Percentiles rank a stretch among this genome's conserved stretches.
Conservation (phyloP, 1,140 invertebrate genomes). For the Maconellicoccus hirsutus region DNA sequence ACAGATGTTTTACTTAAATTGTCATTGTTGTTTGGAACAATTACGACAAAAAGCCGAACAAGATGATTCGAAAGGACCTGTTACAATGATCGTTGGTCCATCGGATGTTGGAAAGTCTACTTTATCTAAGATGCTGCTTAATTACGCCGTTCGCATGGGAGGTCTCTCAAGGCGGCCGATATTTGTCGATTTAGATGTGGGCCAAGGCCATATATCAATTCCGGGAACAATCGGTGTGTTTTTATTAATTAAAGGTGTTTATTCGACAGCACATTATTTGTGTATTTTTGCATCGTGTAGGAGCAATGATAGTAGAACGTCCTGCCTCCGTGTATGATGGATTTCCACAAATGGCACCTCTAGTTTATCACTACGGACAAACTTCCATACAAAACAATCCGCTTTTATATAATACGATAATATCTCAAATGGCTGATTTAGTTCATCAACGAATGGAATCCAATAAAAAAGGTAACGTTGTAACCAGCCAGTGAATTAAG, state of each 20-base stretch:
- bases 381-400: slow-evolving; percentile 63
- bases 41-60: slow-evolving; percentile 62
- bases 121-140: slow-evolving; percentile 75
- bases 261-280: slow-evolving; percentile 26
- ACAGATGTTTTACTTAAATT: slow-evolving; percentile 70
- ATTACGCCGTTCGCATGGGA: slow-evolving; percentile 84
- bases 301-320: slow-evolving; percentile 77
- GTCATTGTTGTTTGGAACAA: slow-evolving; percentile 85
- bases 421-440: slow-evolving; percentile 72
- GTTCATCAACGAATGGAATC: slow-evolving; percentile 72
- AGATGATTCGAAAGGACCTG: slow-evolving; percentile 59
- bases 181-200: slow-evolving; percentile 92
- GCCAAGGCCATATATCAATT: slow-evolving; percentile 84
- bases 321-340: slow-evolving; percentile 86
- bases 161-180: slow-evolving; percentile 52
- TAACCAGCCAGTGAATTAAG: too few species aligned
- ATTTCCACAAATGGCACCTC: slow-evolving; percentile 77
- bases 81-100: slow-evolving; percentile 86
- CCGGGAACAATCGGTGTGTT: slow-evolving; percentile 73
- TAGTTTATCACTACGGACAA: slow-evolving; percentile 92
- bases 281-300: too few species aligned
- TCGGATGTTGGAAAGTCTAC: slow-evolving; percentile 95
- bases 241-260: neutral
- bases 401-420: slow-evolving; percentile 73
- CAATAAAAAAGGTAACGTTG: slow-evolving; percentile 74